A percentile compares a stretch with the other conserved stretches of the same genome.
Evolutionary conservation across 1,140 invertebrate genomes (phyloP).

Genomic region (Antheraea mylitta): DNA sequence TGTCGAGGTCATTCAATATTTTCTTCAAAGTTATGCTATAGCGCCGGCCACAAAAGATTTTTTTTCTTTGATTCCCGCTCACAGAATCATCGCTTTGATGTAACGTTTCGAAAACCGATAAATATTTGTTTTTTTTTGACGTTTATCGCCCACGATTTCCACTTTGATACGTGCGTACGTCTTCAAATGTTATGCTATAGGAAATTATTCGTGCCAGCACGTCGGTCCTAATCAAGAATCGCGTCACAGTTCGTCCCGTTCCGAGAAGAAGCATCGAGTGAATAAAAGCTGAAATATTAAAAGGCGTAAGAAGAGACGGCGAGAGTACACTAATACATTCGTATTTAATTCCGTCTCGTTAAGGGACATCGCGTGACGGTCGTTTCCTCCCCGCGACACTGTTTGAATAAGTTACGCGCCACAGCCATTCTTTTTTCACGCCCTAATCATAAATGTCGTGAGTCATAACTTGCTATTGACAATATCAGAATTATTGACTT

Average conservation of each 20-base stretch:
- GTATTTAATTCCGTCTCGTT: slow-evolving; percentile 72
- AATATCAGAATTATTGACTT: not conserved
- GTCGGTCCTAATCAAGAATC: slow-evolving; percentile 55
- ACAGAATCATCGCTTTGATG: slow-evolving; percentile 53
- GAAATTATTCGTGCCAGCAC: slow-evolving; percentile 38
- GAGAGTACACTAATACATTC: slow-evolving; percentile 45
- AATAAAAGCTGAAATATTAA: slow-evolving; percentile 66
- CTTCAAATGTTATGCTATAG: slow-evolving; percentile 42
- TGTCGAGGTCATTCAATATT: slow-evolving; percentile 62
- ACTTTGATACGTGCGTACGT: slow-evolving; percentile 20
- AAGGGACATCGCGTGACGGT: slow-evolving; percentile 52
- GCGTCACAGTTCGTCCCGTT: slow-evolving; percentile 51
- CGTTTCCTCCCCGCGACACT: slow-evolving; percentile 59
- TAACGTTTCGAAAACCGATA: slow-evolving; percentile 14
- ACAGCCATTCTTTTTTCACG: slow-evolving; percentile 20
- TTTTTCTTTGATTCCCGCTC: slow-evolving; percentile 52
- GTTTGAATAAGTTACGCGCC: slow-evolving; percentile 49
- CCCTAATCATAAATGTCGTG: slow-evolving; percentile 21
- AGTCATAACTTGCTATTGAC: not conserved
- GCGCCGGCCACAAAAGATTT: slow-evolving; percentile 41
- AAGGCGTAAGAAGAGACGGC: slow-evolving; percentile 26
- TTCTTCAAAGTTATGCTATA: slow-evolving; percentile 12
- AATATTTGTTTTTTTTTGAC: slow-evolving; percentile 4
- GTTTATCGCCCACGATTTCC: slow-evolving; percentile 14
- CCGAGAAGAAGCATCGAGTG: slow-evolving; percentile 54